These are phyloP conservation scores for Suncus etruscus DNA, from an alignment of 2,113 vertebrate species.

Conservation along the genomic window DNA sequence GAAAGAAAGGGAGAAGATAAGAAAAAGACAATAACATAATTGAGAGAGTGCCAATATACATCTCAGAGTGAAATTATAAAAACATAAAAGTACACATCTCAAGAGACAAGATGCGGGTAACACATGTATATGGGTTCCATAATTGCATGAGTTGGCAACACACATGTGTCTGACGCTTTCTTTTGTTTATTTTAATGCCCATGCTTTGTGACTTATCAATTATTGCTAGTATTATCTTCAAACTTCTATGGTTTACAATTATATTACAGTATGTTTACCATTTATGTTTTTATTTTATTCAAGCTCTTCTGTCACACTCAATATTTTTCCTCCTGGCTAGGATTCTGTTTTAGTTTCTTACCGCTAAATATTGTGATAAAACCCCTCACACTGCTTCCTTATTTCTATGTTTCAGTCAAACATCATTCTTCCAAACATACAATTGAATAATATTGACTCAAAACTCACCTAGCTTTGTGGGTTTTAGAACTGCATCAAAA, in stretches of 20 bases:
- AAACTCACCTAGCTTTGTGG: neutral
- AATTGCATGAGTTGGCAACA: too few relatives aligned
- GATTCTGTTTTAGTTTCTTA: conserved; percentile 13
- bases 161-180: neutral
- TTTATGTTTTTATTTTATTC: conserved; percentile 1
- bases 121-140: too few relatives aligned
- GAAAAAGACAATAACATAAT: neutral
- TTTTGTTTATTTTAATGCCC: neutral
- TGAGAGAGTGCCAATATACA: neutral
- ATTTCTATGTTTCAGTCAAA: neutral
- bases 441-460: neutral
- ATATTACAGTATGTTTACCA: neutral
- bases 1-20: too few relatives aligned
- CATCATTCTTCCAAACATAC: neutral
- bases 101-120: too few relatives aligned
- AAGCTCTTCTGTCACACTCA: neutral
- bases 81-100: too few relatives aligned
- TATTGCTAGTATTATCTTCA: neutral
- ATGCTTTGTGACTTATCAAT: neutral
- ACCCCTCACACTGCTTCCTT: neutral
- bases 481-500: neutral
- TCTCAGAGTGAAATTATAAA: too few relatives aligned
- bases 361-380: neutral
- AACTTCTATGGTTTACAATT: neutral
- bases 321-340: neutral